Percentiles rank a stretch among this genome's conserved stretches.
phyloP scores from a whole-genome alignment of 2,888 invertebrate species.

The Morpho achilles region DNA sequence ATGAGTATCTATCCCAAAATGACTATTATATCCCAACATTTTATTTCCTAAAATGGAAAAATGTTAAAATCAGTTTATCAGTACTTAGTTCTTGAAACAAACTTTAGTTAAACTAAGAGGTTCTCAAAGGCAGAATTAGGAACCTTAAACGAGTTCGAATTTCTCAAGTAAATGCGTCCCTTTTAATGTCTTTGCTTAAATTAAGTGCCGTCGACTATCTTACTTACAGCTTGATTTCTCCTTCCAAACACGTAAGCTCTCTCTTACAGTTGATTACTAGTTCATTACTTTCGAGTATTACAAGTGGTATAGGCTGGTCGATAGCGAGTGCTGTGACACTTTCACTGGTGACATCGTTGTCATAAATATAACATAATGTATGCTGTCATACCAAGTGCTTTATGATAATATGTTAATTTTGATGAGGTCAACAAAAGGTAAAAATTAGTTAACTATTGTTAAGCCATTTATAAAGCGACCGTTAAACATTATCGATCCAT shows the following conservation, averaged over 20 bases:
- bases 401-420: slow-evolving; percentile 8
- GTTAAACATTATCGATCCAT: too few relatives aligned
- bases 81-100: too few relatives aligned
- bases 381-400: slow-evolving; percentile 11
- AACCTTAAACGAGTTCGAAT: not conserved
- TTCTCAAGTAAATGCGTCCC: not conserved
- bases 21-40: too few relatives aligned
- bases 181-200: slow-evolving; percentile 1
- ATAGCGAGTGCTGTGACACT: slow-evolving; percentile 11
- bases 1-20: too few relatives aligned
- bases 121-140: not conserved
- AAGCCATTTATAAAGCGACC: too few relatives aligned
- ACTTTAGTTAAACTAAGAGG: too few relatives aligned
- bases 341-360: slow-evolving; percentile 17
- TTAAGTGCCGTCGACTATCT: slow-evolving; percentile 6
- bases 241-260: slow-evolving; percentile 6
- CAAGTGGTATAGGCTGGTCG: slow-evolving; percentile 2
- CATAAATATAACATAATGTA: slow-evolving; percentile 14
- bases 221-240: slow-evolving; percentile 11
- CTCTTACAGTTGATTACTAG: slow-evolving; percentile 11
- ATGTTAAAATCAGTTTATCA: too few relatives aligned
- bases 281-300: slow-evolving; percentile 13
- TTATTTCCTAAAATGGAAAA: too few relatives aligned
- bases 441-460: too few relatives aligned
- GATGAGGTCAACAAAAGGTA: not conserved